Conservation (phyloP, 1,140 invertebrate genomes). For the Psix sp. region DNA sequence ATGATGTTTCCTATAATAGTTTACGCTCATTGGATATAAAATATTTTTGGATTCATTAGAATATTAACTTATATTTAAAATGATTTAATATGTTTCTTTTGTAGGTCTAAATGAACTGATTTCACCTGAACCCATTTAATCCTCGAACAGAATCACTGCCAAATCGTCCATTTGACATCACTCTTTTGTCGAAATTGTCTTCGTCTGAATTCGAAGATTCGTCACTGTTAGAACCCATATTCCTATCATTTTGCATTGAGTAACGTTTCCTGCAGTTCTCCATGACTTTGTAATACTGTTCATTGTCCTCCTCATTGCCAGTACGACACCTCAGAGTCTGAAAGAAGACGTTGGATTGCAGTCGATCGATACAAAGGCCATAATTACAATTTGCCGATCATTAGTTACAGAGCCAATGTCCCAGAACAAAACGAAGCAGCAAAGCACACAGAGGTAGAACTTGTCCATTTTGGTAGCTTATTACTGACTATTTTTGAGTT, state of each 20-base stretch:
- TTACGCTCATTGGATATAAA: too few species aligned
- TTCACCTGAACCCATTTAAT: constrained; percentile 9
- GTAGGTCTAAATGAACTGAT: neutral
- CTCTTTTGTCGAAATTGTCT: constrained; percentile 63
- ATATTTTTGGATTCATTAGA: too few species aligned
- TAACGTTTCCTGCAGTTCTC: constrained; percentile 65
- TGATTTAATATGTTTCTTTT: neutral
- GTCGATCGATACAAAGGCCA: neutral
- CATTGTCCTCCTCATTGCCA: constrained; percentile 63
- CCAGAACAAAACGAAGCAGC: constrained; percentile 24
- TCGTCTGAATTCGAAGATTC: constrained; percentile 62
- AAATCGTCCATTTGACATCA: constrained; percentile 50
- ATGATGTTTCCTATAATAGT: too few species aligned
- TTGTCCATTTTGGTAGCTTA: constrained; percentile 28
- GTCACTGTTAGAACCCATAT: constrained; percentile 53
- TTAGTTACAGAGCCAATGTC: constrained; percentile 39
- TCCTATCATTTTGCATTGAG: constrained; percentile 43
- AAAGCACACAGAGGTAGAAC: constrained; percentile 19
- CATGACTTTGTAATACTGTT: constrained; percentile 67
- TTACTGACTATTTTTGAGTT: neutral
- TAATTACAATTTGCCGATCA: constrained; percentile 1
- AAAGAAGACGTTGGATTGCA: too few species aligned
- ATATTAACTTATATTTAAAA: too few species aligned
- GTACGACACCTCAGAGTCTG: constrained; percentile 70
- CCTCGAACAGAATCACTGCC: constrained; percentile 24